Conservation (phyloP, 2,888 invertebrate genomes). For the Silvanus unidentatus region DNA sequence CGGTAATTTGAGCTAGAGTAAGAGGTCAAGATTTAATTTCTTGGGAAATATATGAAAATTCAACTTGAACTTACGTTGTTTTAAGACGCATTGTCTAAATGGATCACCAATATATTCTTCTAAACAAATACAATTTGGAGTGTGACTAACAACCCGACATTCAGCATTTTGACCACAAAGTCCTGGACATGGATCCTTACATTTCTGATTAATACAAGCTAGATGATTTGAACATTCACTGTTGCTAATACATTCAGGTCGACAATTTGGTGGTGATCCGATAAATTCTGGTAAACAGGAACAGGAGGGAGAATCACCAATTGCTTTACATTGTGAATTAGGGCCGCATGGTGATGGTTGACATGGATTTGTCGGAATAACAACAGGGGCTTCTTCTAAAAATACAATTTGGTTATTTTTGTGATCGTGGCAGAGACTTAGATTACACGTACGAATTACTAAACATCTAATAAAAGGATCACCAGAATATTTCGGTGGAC, state of each 20-base stretch:
- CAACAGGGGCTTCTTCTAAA: slow-evolving; percentile 34
- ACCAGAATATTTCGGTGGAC: slow-evolving; percentile 60
- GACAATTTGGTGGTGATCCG: slow-evolving; percentile 69
- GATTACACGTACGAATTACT: slow-evolving; percentile 33
- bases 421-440: not conserved
- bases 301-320: slow-evolving; percentile 65
- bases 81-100: slow-evolving; percentile 56
- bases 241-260: slow-evolving; percentile 74
- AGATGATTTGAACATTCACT: slow-evolving; percentile 63
- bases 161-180: slow-evolving; percentile 68
- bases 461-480: slow-evolving; percentile 71
- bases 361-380: slow-evolving; percentile 59
- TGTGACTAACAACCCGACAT: slow-evolving; percentile 70
- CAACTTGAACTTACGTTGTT: slow-evolving; percentile 25
- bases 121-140: slow-evolving; percentile 65
- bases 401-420: slow-evolving; percentile 5
- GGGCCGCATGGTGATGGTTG: slow-evolving; percentile 77
- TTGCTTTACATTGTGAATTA: slow-evolving; percentile 64
- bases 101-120: slow-evolving; percentile 70
- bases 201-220: slow-evolving; percentile 73
- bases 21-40: not conserved
- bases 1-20: slow-evolving; percentile 57
- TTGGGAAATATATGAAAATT: not conserved
- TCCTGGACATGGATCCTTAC: slow-evolving; percentile 66
- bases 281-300: slow-evolving; percentile 63